phyloP scores from a whole-genome alignment of 2,888 invertebrate genomes.

The Drosophila algonquin region DNA sequence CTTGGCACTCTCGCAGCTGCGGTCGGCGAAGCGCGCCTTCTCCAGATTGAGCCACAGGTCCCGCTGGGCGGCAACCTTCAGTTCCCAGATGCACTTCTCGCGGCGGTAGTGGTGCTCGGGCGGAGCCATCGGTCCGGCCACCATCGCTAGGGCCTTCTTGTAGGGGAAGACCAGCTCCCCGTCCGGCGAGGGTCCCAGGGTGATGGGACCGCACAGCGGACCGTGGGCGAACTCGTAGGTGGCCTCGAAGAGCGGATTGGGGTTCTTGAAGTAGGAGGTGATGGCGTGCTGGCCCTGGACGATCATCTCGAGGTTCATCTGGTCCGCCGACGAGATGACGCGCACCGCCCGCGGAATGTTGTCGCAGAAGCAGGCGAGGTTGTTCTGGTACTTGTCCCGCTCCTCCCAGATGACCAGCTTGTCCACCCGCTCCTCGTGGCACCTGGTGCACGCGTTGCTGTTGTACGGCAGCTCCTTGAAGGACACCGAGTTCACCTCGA shows the following conservation, averaged over 20 bases:
- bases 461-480: conserved; percentile 93
- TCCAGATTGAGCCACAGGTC: conserved; percentile 95
- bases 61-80: conserved; percentile 91
- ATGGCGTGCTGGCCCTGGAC: conserved; percentile 94
- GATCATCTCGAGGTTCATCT: conserved; percentile 91
- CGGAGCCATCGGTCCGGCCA: conserved; percentile 81
- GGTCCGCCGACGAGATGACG: conserved; percentile 91
- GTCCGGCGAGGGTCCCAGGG: conserved; percentile 91
- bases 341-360: conserved; percentile 87
- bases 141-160: conserved; percentile 89
- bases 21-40: conserved; percentile 92
- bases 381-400: conserved; percentile 87
- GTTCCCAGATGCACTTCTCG: conserved; percentile 92
- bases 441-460: conserved; percentile 91
- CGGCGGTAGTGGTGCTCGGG: conserved; percentile 82
- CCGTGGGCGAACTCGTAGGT: conserved; percentile 95
- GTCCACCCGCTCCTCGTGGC: conserved; percentile 93
- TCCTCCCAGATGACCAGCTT: conserved; percentile 93
- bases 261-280: conserved; percentile 94
- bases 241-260: conserved; percentile 92
- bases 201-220: conserved; percentile 93
- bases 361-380: conserved; percentile 90
- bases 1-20: conserved; percentile 93
- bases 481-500: conserved; percentile 90
- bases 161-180: conserved; percentile 95